Evolutionary conservation across 2,113 vertebrate species (phyloP), one percentile per base, ranked within the genome.

Genomic region (Hippocampus guttulatus): DNA sequence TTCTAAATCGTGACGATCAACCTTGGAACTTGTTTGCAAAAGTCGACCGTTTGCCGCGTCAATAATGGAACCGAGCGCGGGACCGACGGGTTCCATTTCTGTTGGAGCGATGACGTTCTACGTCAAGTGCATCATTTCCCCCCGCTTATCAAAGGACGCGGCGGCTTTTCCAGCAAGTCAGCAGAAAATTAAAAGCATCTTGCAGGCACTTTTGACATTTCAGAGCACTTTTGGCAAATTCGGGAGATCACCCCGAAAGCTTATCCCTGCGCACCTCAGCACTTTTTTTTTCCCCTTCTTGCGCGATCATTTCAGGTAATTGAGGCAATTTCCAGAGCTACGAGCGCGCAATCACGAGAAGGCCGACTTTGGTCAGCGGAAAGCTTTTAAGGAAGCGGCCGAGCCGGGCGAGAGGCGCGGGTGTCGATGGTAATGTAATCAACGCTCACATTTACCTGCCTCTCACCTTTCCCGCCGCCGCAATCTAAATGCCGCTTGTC

Each of bases 391-490:
- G 87, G 84, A 81, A 84, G 68, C 80, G 23, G 83, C 70, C 68
- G 74, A 75, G 67, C 54, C 41, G 85, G 84, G 88, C 84, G 77
- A 76, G 81, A 84, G 79, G 78, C 79, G 67, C 69, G 65, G 82
- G 69, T 77, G 88, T 93, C 90, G 78, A 91, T 91, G 87, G 76
- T 92, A 92, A 93, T 91, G 80, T 70, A 73, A 92, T 93, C 82
- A 89, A 71, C 69, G 69, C 80, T 88, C 81, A 77, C 86, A 84
- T 88, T 91, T 82, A 91, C 90, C 87, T 90, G 88, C 86, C 79
- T 90, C 88, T 92, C 87, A 91, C 87, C 89, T 91, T 91, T 88
- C 83, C 76, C 85, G 86, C 88, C 83, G 81, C 75, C 79, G 76
- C 82, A 68, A 64, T 87, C 80, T 78, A 75, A 84, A 81, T 78